phyloP scores from a whole-genome alignment of 2,888 invertebrate genomes.

The Pseudococcus viburni region DNA sequence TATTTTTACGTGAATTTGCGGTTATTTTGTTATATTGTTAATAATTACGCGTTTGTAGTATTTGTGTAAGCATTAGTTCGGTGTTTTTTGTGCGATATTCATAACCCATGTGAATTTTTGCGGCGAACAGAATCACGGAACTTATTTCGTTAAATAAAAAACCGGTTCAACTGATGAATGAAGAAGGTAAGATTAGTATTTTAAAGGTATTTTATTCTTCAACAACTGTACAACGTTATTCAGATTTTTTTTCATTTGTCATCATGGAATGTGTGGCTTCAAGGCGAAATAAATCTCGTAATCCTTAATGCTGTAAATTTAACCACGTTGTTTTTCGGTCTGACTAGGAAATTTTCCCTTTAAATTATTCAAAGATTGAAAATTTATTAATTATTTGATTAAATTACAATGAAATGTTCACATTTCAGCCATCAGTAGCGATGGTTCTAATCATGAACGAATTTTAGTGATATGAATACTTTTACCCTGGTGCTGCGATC shows the following conservation, averaged over 20 bases:
- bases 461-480: not conserved
- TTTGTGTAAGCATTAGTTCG: not conserved
- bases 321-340: not conserved
- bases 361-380: not conserved
- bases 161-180: slow-evolving; percentile 56
- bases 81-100: slow-evolving; percentile 36
- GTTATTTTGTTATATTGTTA: not conserved
- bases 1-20: not conserved
- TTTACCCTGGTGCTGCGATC: not conserved
- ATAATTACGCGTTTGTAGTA: not conserved
- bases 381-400: not conserved
- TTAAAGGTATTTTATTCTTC: not conserved
- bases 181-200: slow-evolving; percentile 31
- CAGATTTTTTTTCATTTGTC: slow-evolving; percentile 41
- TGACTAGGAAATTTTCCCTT: not conserved
- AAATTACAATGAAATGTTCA: no score
- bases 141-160: slow-evolving; percentile 17
- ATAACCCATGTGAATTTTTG: not conserved
- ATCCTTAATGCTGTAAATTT: not conserved
- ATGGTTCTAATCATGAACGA: not conserved
- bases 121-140: not conserved
- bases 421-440: no score
- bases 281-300: slow-evolving; percentile 18
- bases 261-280: slow-evolving; percentile 30
- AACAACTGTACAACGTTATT: slow-evolving; percentile 23